Base-by-base conservation (phyloP, 30 jellyfish, hydroid and myxozoan species). In the Hydractinia symbiolongicarpus region DNA sequence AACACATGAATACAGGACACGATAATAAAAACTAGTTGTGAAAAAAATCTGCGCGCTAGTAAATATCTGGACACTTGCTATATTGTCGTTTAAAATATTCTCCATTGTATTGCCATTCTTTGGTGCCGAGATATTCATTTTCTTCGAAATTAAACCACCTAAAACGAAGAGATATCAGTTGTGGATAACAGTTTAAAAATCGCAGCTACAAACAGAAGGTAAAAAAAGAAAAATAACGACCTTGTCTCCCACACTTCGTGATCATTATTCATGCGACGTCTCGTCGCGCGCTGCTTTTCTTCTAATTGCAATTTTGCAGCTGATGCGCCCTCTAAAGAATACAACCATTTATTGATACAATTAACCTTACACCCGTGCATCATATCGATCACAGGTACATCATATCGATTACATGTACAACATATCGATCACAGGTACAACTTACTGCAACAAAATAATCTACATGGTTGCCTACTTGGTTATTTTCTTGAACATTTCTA, bases 241-340 rank as follows among this genome's bases (percentile, higher is more conserved):
- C 86, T 82, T 58, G 98, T 80, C 40, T 61, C 68, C 98, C 98
- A 91, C 17, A 75, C 79, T 71, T 72, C 98, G 11, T 81, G 82
- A 4, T 49, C 77, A 50, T 68, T 86, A 62, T 91, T 70, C 53
- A 93, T 62, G 10, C 74, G 86, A 82, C 85, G 82, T 66, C 98
- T 81, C 5, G 95, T 84, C 11, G 95, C 98, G 74, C 98, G 85
- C 55, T 91, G 98, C 62, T 83, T 84, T 67, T 91, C 98, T 82
- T 91, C 98, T n/a, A 91, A 73, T 8, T 94, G 79, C 61, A 44
- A 71, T 81, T 91, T 91, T 69, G 82, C 96, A 11, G 83, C 83
- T n/a, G 98, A 96, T 14, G 98, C 95, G 49, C 64, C 66, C 67
- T 91, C 98, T 91, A 67, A 5, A 79, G 71, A 66, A 15, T 69